Conservation (phyloP, 2,797 vertebrate species). For the Pseudotriccus pelzelni region DNA sequence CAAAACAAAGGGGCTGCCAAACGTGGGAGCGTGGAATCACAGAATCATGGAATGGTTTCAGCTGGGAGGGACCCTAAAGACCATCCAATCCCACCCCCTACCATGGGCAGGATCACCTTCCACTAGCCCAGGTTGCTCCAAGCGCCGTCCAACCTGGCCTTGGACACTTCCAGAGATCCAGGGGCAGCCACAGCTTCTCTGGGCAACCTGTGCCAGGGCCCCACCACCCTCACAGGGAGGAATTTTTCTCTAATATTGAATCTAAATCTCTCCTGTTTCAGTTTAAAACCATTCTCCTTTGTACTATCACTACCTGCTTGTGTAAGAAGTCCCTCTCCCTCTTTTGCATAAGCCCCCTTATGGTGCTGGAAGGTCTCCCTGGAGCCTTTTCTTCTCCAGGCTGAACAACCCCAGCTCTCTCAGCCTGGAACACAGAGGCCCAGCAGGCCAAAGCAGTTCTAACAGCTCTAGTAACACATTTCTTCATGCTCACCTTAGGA, state of each 20-base stretch:
- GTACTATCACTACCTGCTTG: neutral
- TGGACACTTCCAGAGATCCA: neutral
- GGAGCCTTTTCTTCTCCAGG: neutral
- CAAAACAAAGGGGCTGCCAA: neutral
- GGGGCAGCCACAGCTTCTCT: neutral
- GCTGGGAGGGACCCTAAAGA: neutral
- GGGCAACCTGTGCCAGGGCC: neutral
- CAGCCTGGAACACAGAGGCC: neutral
- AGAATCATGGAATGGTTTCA: neutral
- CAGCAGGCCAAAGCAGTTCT: neutral
- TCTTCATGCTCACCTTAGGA: neutral
- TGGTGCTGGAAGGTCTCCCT: neutral
- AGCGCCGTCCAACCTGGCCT: neutral
- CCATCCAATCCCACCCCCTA: neutral
- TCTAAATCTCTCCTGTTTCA: neutral
- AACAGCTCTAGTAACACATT: neutral
- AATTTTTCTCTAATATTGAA: neutral
- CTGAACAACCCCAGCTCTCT: neutral
- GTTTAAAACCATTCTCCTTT: neutral
- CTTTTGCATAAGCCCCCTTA: neutral
- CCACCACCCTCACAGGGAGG: rapidly evolving
- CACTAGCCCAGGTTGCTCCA: neutral
- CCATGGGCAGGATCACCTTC: neutral
- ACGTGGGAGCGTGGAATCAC: rapidly evolving
- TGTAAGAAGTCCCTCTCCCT: neutral